phyloP scores from a whole-genome alignment of 2,797 vertebrate genomes.

The Danio kyathit region DNA sequence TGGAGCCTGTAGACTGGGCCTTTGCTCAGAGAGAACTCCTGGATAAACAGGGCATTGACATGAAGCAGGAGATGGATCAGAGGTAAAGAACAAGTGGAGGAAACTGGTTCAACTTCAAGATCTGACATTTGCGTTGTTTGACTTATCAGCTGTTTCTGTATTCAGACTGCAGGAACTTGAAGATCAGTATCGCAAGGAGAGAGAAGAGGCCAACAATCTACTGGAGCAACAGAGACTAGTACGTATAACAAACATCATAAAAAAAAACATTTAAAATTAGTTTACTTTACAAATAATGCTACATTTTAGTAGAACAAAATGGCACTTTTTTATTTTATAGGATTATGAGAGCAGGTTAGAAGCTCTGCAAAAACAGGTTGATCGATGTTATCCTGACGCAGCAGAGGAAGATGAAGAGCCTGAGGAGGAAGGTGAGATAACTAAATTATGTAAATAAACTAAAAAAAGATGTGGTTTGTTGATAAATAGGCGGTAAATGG shows the following conservation, averaged over 20 bases:
- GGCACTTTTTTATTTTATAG: conserved; percentile 69
- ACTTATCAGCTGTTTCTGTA: conserved; percentile 45
- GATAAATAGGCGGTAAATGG: no score
- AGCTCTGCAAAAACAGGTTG: conserved; percentile 95
- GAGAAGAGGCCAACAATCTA: conserved; percentile 94
- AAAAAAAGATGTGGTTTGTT: no score
- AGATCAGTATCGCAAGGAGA: conserved; percentile 94
- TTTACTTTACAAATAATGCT: not conserved
- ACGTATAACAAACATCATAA: conserved; percentile 58
- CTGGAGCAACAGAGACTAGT: conserved; percentile 98
- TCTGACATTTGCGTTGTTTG: conserved; percentile 19
- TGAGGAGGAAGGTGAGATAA: conserved; percentile 89
- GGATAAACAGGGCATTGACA: conserved; percentile 98
- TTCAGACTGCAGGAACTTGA: conserved; percentile 94
- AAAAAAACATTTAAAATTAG: not conserved
- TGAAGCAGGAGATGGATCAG: conserved; percentile 99
- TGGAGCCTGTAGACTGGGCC: conserved; percentile 96
- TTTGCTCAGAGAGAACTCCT: conserved; percentile 96
- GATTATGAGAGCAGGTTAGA: conserved; percentile 98
- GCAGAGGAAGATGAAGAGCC: conserved; percentile 93
- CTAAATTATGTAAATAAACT: not conserved
- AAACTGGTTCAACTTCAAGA: not conserved
- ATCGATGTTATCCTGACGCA: conserved; percentile 87
- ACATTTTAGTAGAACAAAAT: not conserved
- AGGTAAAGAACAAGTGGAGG: conserved; percentile 76